phyloP scores from a whole-genome alignment of 1,140 invertebrate species.

The Platorchestia sp. region DNA sequence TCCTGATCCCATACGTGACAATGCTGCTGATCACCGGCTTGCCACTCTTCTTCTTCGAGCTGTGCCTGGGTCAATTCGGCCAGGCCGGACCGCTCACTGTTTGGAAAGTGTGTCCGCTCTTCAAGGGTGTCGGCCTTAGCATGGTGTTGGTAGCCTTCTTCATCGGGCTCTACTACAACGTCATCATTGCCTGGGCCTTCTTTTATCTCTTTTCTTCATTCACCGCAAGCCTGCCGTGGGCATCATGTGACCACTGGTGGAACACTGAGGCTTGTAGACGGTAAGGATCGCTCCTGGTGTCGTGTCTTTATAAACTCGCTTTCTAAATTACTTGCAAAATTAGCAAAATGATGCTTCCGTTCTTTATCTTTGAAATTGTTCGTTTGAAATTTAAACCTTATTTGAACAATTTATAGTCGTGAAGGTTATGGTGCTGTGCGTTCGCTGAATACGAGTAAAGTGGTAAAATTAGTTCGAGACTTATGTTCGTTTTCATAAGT shows the following conservation, averaged over 20 bases:
- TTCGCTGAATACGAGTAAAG: no score
- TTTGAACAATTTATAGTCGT: background rate
- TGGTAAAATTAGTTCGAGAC: no score
- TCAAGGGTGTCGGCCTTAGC: constrained; percentile 83
- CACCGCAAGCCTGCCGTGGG: constrained; percentile 81
- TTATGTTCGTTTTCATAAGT: no score
- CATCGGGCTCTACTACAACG: constrained; percentile 87
- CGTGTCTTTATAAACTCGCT: no score
- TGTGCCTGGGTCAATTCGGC: constrained; percentile 82
- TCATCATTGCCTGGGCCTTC: constrained; percentile 89
- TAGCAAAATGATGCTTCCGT: no score
- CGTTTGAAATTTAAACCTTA: no score
- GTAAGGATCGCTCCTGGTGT: constrained; percentile 51
- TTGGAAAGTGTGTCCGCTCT: constrained; percentile 70
- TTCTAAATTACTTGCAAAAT: no score
- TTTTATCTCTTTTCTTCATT: constrained; percentile 86
- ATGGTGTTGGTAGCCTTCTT: constrained; percentile 87
- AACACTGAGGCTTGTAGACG: constrained; percentile 74
- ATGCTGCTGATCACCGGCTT: constrained; percentile 86
- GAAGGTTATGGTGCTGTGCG: background rate
- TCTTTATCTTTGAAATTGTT: no score
- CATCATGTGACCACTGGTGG: constrained; percentile 82
- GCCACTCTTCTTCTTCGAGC: constrained; percentile 91
- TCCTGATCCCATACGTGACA: constrained; percentile 85
- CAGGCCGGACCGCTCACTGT: constrained; percentile 79